Evolutionary conservation across 2,797 vertebrate species (phyloP).

Genomic region (Enteromius treurensis): DNA sequence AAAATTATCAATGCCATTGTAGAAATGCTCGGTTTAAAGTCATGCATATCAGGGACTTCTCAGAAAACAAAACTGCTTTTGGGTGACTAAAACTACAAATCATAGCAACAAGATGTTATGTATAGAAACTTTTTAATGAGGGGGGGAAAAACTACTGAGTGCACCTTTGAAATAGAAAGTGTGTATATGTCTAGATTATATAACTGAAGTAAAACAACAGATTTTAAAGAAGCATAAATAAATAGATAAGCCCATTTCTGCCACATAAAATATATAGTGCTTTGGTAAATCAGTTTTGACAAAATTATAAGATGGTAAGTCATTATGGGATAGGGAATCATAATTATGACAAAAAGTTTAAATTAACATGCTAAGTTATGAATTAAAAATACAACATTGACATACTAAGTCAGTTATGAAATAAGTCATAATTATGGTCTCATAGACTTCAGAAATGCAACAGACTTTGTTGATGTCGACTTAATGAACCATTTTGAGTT

Average conservation of each 20-base stretch:
- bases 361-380: not conserved
- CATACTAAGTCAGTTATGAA: not conserved
- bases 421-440: not conserved
- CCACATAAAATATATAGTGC: not conserved
- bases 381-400: not conserved
- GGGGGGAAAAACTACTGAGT: not conserved
- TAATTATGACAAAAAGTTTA: not conserved
- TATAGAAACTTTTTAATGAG: not conserved
- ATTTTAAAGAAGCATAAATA: not conserved
- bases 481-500: not conserved
- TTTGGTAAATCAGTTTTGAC: not conserved
- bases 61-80: not conserved
- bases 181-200: not conserved
- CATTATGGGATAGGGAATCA: not conserved
- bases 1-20: not conserved
- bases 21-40: not conserved
- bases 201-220: not conserved
- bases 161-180: constrained; percentile 18
- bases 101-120: not conserved
- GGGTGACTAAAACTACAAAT: not conserved
- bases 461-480: not conserved
- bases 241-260: not conserved
- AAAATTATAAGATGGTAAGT: not conserved
- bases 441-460: not conserved
- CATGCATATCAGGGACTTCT: not conserved